phyloP scores from a whole-genome alignment of 2,113 vertebrate species.

The Illadopsis cleaveri region DNA sequence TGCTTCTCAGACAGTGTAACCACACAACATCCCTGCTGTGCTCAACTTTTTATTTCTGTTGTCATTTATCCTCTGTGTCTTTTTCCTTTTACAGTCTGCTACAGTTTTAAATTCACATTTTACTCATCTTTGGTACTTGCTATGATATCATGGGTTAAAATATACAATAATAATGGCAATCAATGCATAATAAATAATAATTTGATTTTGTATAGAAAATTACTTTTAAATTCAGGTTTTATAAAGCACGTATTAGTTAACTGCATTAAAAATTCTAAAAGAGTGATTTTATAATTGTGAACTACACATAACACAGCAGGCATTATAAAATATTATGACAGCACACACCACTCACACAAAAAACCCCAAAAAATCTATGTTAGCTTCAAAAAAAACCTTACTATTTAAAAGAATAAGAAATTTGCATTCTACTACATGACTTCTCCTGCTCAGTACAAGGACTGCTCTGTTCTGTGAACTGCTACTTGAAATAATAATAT shows the following conservation, averaged over 20 bases:
- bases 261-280: background rate
- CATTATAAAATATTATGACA: background rate
- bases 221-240: background rate
- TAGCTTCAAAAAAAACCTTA: background rate
- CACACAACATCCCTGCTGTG: background rate
- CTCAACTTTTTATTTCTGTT: background rate
- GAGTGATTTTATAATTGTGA: background rate
- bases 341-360: background rate
- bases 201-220: background rate
- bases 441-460: background rate
- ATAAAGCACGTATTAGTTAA: background rate
- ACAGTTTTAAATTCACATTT: background rate
- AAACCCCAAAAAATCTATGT: accelerated
- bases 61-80: background rate
- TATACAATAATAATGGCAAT: too few relatives aligned
- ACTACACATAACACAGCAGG: background rate
- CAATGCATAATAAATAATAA: background rate
- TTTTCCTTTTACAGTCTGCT: background rate
- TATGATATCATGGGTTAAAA: background rate
- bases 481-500: background rate
- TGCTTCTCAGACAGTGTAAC: background rate
- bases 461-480: background rate
- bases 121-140: background rate
- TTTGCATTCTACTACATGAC: background rate
- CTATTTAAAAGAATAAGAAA: background rate